Evolutionary conservation across 2,797 vertebrate species (phyloP), one percentile per base, ranked within the genome.

Genomic region (Diplodus puntazzo): DNA sequence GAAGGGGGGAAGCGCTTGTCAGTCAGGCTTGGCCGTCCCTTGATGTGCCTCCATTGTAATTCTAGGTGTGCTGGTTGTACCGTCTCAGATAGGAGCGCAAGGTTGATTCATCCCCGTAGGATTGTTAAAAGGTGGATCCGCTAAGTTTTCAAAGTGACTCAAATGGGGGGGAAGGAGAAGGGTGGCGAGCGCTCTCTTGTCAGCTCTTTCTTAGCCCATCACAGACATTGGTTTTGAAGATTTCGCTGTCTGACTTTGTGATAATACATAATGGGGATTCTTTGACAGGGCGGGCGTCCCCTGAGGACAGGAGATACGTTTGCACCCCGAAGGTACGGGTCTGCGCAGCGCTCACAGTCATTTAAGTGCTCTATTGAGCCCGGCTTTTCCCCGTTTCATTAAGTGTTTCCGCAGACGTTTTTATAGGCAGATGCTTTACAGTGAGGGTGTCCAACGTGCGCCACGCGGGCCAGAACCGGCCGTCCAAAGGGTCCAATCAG

Each of bases 81-180:
- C 67, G 81, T 69, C 88, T 91, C 11, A 89, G 88, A 93, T 92
- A 89, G 77, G 76, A 27, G 89, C 25, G 71, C 90, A 86, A 92
- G 89, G 91, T 89, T 85, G 91, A 92, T 89, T 90, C 88, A 89
- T 90, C 91, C 92, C 91, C 79, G 48, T 58, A 87, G 92, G 90
- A 93, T 88, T 89, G 87, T 81, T 88, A 88, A 92, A 92, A 93
- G 91, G 92, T 93, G 90, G 89, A 92, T 90, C 87, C 70, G 79
- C 87, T 83, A 91, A 90, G 91, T 92, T 92, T 92, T 94, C 92
- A 93, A 94, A 94, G 92, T 93, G 92, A 92, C 88, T 93, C 78
- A 70, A 80, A 81, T n/a, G 48, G 75, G 63, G 63, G 57, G 75
- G 69, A 27, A 13, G 75, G 69, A 14, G 83, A 45, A 60, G 73